Base-by-base conservation (phyloP, 2,888 invertebrate species). In the Leptinotarsa juncta region DNA sequence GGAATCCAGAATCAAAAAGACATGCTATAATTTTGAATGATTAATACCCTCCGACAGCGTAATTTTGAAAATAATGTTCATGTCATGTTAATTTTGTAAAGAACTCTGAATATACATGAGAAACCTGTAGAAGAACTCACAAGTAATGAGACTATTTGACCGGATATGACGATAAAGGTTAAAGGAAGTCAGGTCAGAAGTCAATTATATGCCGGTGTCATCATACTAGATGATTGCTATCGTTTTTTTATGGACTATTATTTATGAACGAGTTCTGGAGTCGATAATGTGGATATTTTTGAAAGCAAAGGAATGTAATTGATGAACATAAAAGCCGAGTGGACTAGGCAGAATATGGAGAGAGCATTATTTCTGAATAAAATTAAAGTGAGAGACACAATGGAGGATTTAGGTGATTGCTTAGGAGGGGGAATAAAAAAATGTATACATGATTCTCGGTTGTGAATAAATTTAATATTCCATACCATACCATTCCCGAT, bases 111-210 rank as follows among this genome's bases (percentile, higher is more conserved):
- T 81, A 82, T 80, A 72, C 81, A 82, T 81, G 79, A 79, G 76
- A 75, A 77, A 80, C 79, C 79, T 80, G 78, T 77, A 80, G 76
- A 76, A 80, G 78, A 80, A 76, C 70, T 74, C 71, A 72, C 74
- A 76, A 76, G 77, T 78, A 82, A 82, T 81, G 81, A 82, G 84
- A 82, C 81, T 81, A 82, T 82, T 83, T 82, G 85, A 83, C 85
- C 85, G 86, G 86, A 86, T 81, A 82, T 86, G 86, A 85, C 85
- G 85, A 81, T 81, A 84, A 81, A 84, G 85, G 86, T 85, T 84
- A 82, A 79, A 83, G 86, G 86, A 86, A 85, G 83, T 81, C 81
- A 81, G 85, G 85, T 85, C 83, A 83, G 79, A 83, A 80, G 85
- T 86, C 84, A 86, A 86, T 81, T 79, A 81, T 82, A 85, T 86